A percentile compares a stretch with the other conserved stretches of the same genome.
These are phyloP conservation scores for Anas platyrhynchos DNA, from an alignment of 2,113 vertebrate genomes.

Conservation along the genomic window DNA sequence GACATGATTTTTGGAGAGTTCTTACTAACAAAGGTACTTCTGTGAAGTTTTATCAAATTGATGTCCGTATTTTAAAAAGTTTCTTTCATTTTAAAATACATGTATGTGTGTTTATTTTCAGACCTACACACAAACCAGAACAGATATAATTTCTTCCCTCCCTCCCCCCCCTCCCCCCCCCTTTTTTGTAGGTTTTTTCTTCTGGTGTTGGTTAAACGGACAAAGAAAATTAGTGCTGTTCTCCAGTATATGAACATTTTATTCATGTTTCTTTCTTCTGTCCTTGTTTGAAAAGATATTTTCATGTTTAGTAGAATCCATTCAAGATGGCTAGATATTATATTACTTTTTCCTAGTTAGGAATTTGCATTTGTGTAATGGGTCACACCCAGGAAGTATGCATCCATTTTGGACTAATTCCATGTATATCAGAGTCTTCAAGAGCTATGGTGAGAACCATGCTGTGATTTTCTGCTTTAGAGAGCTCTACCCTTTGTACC, in stretches of 20 bases:
- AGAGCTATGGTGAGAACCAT: neutral
- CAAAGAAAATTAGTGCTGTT: neutral
- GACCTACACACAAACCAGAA: neutral
- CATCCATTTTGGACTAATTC: neutral
- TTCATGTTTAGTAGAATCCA: neutral
- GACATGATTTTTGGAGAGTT: neutral
- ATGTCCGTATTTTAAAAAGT: neutral
- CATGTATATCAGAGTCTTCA: neutral
- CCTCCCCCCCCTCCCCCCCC: rapidly evolving
- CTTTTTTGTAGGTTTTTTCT: neutral
- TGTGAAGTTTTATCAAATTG: neutral
- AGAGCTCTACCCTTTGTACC: neutral
- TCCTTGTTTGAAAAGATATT: neutral
- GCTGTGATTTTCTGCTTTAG: neutral
- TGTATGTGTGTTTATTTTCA: neutral
- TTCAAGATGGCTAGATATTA: neutral
- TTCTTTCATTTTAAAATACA: neutral
- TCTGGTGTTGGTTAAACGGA: neutral
- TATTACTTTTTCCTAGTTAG: neutral
- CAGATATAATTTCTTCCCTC: neutral
- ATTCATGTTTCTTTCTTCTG: neutral
- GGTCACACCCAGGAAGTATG: neutral
- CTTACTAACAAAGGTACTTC: neutral
- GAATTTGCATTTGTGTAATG: neutral
- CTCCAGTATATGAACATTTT: neutral